Percentiles rank a stretch among this genome's conserved stretches.
These are phyloP conservation scores for Mythimna vitellina DNA, from an alignment of 2,888 invertebrate species.

Conservation along the genomic window DNA sequence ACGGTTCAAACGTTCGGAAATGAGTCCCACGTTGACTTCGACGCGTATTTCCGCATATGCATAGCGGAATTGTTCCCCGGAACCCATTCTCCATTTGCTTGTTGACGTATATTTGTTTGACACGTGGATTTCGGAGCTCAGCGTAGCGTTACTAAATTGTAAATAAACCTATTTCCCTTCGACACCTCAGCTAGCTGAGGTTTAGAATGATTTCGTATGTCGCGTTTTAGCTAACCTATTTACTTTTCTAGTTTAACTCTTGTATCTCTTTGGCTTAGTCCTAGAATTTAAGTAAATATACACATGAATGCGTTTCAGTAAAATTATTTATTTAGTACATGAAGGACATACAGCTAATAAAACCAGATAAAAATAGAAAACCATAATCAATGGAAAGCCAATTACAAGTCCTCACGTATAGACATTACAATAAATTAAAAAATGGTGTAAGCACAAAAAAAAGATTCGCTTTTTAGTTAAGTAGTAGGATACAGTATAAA, in stretches of 20 bases:
- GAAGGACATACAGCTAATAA: too few relatives aligned
- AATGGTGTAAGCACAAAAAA: too few relatives aligned
- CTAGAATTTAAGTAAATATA: background rate
- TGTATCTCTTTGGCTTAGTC: background rate
- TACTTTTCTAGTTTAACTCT: background rate
- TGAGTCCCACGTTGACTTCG: background rate
- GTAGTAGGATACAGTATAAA: too few relatives aligned
- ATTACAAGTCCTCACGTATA: too few relatives aligned
- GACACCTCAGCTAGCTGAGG: background rate
- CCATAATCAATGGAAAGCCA: too few relatives aligned
- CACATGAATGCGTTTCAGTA: background rate
- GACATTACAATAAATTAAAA: too few relatives aligned
- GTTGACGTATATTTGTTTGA: slow-evolving; percentile 4
- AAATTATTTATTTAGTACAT: too few relatives aligned
- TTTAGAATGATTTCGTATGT: background rate
- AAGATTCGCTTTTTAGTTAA: too few relatives aligned
- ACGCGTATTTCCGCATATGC: background rate
- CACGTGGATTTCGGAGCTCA: background rate
- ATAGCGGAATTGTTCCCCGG: background rate
- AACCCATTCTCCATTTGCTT: slow-evolving; percentile 7
- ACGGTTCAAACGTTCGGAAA: slow-evolving; percentile 8
- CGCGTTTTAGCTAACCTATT: background rate
- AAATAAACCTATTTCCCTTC: background rate
- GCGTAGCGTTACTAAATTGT: background rate
- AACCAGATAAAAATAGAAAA: too few relatives aligned